Percentiles rank a stretch among this genome's conserved stretches.
These are phyloP conservation scores for Xiphydria camelus DNA, from an alignment of 2,888 invertebrate species.

Conservation along the genomic window DNA sequence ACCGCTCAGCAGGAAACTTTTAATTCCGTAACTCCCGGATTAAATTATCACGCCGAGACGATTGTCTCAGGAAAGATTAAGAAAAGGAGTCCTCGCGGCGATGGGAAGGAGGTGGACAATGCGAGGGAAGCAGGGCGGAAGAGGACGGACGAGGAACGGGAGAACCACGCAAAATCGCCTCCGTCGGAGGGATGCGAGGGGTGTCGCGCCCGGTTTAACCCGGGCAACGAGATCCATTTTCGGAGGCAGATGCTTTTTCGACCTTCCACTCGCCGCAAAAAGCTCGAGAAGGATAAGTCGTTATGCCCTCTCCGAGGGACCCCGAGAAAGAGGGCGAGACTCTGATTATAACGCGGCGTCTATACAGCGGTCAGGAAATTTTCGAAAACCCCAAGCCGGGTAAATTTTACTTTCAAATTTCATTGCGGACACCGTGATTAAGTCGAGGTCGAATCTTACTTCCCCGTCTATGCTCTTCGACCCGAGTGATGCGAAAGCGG, in stretches of 20 bases:
- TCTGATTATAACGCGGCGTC: no score
- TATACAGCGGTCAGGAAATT: no score
- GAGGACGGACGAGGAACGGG: conserved; percentile 7
- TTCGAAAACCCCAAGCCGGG: no score
- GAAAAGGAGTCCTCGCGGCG: conserved; percentile 25
- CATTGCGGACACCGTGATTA: no score
- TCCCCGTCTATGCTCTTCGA: no score
- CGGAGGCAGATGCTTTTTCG: conserved; percentile 30
- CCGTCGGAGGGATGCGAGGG: conserved; percentile 3
- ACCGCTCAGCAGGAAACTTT: conserved; percentile 52
- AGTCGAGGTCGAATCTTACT: no score
- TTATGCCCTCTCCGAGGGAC: no score
- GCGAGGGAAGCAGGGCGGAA: neutral
- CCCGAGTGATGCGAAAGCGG: no score
- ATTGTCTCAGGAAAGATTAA: conserved; percentile 54
- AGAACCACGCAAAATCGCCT: conserved; percentile 30
- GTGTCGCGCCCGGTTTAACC: conserved; percentile 5
- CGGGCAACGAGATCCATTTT: conserved; percentile 26
- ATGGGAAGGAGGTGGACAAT: neutral
- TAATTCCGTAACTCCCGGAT: conserved; percentile 55
- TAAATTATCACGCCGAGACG: conserved; percentile 54
- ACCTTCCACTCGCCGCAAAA: conserved; percentile 20
- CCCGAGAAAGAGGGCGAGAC: no score
- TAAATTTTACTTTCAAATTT: conserved; percentile 21
- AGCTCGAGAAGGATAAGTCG: no score